A percentile compares a stretch with the other conserved stretches of the same genome.
phyloP scores from a whole-genome alignment of 2,113 vertebrate species.

The Chaetura pelagica region DNA sequence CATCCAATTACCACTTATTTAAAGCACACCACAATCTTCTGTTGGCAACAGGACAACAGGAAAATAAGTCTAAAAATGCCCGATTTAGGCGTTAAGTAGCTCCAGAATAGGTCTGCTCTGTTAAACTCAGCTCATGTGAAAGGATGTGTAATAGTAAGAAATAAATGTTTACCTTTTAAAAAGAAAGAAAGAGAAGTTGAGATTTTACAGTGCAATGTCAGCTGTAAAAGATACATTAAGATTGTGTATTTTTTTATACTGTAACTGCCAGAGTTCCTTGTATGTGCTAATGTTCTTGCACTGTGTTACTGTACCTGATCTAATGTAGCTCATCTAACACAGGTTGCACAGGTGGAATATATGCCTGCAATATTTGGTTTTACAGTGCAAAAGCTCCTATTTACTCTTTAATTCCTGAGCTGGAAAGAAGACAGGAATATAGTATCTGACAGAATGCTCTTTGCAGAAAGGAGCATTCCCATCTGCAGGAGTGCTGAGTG shows the following conservation, averaged over 20 bases:
- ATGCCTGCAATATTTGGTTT: not conserved
- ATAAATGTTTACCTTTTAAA: not conserved
- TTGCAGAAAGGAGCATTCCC: not conserved
- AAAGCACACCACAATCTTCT: not conserved
- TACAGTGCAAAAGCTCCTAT: not conserved
- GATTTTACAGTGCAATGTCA: not conserved
- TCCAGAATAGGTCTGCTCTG: not conserved
- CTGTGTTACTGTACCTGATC: not conserved
- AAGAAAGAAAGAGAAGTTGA: not conserved
- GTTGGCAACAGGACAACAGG: not conserved
- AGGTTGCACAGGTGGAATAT: not conserved
- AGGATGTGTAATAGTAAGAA: not conserved
- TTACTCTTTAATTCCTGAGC: not conserved
- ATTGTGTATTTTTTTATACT: not conserved
- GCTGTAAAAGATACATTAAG: not conserved
- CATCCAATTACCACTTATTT: not conserved
- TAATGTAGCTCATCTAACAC: not conserved
- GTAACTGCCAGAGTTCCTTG: not conserved
- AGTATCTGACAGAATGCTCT: not conserved
- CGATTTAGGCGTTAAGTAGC: not conserved
- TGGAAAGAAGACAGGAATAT: not conserved
- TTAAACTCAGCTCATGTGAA: not conserved
- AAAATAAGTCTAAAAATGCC: not conserved
- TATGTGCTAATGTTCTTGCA: not conserved
- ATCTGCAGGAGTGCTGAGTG: not conserved